Conservation (phyloP, 2,113 vertebrate genomes). For the Capreolus pygargus region DNA sequence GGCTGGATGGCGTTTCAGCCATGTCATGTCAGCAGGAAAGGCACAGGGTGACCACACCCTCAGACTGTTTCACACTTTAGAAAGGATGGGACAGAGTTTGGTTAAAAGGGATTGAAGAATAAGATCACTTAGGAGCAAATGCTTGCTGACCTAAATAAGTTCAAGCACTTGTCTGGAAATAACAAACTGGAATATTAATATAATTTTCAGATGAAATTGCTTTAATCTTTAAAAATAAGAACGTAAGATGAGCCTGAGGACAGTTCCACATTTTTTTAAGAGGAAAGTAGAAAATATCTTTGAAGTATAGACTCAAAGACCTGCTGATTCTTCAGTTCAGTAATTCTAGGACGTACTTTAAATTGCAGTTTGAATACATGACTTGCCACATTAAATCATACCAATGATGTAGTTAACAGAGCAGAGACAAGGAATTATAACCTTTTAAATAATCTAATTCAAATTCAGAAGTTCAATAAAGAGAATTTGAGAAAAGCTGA, state of each 20-base stretch:
- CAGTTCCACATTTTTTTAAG: background rate
- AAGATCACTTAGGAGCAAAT: background rate
- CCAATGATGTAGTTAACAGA: background rate
- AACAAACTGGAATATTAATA: conserved; percentile 6
- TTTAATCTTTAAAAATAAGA: conserved; percentile 46
- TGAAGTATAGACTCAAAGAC: background rate
- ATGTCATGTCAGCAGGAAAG: background rate
- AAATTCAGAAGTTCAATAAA: background rate
- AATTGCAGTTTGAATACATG: conserved; percentile 18
- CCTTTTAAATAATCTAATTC: conserved; percentile 11
- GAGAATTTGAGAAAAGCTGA: background rate
- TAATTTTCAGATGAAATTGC: conserved; percentile 32
- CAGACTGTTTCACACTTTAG: background rate
- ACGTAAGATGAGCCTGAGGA: background rate
- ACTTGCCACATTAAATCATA: conserved; percentile 19
- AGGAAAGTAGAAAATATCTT: conserved; percentile 37
- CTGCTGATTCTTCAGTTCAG: background rate
- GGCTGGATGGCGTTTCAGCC: background rate
- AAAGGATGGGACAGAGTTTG: background rate
- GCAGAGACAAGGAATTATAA: background rate
- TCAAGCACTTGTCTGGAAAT: background rate
- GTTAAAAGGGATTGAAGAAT: background rate
- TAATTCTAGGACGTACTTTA: conserved; percentile 26
- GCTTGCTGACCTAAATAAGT: conserved; percentile 12
- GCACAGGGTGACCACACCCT: background rate